A percentile compares a stretch with the other conserved stretches of the same genome.
Conservation (phyloP, 2,888 invertebrate genomes). For the Pasiphila rectangulata region DNA sequence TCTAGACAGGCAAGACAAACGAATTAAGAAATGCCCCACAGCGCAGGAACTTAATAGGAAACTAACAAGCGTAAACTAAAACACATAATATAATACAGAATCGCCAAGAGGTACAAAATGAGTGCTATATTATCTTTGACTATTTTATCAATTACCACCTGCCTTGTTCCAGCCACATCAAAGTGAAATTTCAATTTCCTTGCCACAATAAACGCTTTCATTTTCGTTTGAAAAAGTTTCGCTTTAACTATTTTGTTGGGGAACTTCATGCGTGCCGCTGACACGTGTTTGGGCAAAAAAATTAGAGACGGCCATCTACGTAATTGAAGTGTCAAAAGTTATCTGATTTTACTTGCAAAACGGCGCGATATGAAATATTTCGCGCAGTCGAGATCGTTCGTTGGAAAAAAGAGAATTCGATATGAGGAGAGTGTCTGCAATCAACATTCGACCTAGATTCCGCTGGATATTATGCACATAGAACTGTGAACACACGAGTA, state of each 20-base stretch:
- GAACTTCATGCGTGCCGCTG: constrained; percentile 71
- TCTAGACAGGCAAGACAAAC: constrained; percentile 48
- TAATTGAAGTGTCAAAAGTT: constrained; percentile 82
- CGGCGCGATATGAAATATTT: constrained; percentile 77
- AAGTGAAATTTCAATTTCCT: constrained; percentile 65
- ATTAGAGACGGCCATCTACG: constrained; percentile 72
- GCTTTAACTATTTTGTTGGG: constrained; percentile 66
- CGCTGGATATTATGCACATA: constrained; percentile 55
- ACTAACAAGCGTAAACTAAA: constrained; percentile 67
- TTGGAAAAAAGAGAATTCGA: constrained; percentile 76
- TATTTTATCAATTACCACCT: constrained; percentile 39
- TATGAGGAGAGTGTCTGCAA: constrained; percentile 74
- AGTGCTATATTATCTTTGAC: too few species aligned
- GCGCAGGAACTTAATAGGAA: constrained; percentile 58
- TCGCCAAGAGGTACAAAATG: constrained; percentile 39
- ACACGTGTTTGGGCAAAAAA: constrained; percentile 65
- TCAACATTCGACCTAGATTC: constrained; percentile 77
- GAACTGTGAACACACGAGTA: constrained; percentile 45
- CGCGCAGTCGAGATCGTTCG: constrained; percentile 68
- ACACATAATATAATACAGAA: constrained; percentile 57
- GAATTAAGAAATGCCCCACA: constrained; percentile 57
- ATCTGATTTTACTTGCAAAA: constrained; percentile 81
- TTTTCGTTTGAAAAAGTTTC: constrained; percentile 47
- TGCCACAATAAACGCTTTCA: constrained; percentile 53
- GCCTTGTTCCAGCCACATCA: constrained; percentile 54